phyloP scores from a whole-genome alignment of 2,888 invertebrate genomes.

The Mongoloraphidia duomilia region DNA sequence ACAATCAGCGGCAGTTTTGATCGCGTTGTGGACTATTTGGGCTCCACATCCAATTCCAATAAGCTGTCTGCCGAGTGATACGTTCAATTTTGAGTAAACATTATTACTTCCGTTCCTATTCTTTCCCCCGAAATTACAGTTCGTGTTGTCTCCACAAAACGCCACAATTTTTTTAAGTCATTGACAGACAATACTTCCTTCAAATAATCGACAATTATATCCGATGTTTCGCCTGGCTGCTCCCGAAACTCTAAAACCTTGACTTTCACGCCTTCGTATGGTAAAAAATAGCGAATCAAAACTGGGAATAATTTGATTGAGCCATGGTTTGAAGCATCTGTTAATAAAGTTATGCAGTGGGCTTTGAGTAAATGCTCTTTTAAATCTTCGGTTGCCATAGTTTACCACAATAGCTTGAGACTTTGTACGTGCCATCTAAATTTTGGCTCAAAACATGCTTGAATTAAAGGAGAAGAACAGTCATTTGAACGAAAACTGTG shows the following conservation, averaged over 20 bases:
- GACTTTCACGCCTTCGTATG: slow-evolving; percentile 8
- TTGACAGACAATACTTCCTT: slow-evolving; percentile 15
- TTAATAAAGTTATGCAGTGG: slow-evolving; percentile 17
- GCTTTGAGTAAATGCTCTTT: slow-evolving; percentile 16
- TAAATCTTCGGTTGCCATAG: slow-evolving; percentile 15
- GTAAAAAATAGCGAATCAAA: slow-evolving; percentile 16
- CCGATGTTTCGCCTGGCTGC: slow-evolving; percentile 5
- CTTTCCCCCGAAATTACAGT: slow-evolving; percentile 10
- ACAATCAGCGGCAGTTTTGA: slow-evolving; percentile 14
- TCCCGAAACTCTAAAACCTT: slow-evolving; percentile 8
- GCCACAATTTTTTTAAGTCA: slow-evolving; percentile 17
- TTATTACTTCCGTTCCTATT: slow-evolving; percentile 15
- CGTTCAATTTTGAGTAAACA: slow-evolving; percentile 12
- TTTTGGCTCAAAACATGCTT: slow-evolving; percentile 18
- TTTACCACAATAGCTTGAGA: slow-evolving; percentile 19
- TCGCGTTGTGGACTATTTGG: slow-evolving; percentile 19
- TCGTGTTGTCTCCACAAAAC: not conserved
- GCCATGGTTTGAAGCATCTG: slow-evolving; percentile 22
- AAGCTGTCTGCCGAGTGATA: slow-evolving; percentile 13
- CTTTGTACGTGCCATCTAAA: slow-evolving; percentile 20
- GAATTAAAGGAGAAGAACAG: slow-evolving; percentile 17
- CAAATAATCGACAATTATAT: slow-evolving; percentile 7
- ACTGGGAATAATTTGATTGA: slow-evolving; percentile 20
- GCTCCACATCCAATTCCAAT: slow-evolving; percentile 19
- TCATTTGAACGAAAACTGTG: slow-evolving; percentile 17